A percentile compares a stretch with the other conserved stretches of the same genome.
These are phyloP conservation scores for Phocoena phocoena DNA, from an alignment of 2,113 vertebrate genomes.

Conservation along the genomic window DNA sequence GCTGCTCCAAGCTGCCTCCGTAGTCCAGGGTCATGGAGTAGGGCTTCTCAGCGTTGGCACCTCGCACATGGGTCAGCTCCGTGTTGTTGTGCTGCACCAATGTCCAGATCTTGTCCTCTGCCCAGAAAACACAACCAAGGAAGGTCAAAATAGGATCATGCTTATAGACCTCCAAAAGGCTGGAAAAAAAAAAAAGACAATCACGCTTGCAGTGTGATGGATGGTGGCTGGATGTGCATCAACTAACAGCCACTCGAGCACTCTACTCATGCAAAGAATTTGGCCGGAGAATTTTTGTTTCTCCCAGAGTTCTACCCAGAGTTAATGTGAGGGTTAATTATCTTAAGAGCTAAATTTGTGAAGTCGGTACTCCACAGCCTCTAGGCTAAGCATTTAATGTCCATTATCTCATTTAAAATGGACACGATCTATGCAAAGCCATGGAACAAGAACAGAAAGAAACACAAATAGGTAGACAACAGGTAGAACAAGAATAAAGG, in stretches of 20 bases:
- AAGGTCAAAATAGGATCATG: neutral
- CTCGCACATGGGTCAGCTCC: constrained; percentile 86
- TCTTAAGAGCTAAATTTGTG: neutral
- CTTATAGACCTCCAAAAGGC: neutral
- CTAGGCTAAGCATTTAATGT: neutral
- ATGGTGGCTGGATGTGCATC: neutral
- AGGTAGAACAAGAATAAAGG: neutral
- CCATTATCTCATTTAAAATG: neutral
- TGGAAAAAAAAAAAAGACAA: neutral
- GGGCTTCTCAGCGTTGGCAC: constrained; percentile 83
- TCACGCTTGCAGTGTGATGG: accelerated
- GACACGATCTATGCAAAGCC: neutral
- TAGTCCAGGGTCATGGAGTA: constrained; percentile 91
- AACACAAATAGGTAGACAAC: neutral
- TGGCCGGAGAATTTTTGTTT: neutral
- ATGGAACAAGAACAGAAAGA: neutral
- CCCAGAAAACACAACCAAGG: constrained; percentile 58
- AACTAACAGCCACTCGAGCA: too few species aligned
- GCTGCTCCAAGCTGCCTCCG: constrained; percentile 87
- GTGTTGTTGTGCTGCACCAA: constrained; percentile 91
- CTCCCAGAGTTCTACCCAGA: neutral
- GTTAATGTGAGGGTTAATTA: neutral
- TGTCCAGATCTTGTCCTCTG: constrained; percentile 96
- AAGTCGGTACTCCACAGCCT: neutral
- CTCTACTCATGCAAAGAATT: neutral